Conservation (phyloP, 2,113 vertebrate genomes). For the Nipponia nippon region DNA sequence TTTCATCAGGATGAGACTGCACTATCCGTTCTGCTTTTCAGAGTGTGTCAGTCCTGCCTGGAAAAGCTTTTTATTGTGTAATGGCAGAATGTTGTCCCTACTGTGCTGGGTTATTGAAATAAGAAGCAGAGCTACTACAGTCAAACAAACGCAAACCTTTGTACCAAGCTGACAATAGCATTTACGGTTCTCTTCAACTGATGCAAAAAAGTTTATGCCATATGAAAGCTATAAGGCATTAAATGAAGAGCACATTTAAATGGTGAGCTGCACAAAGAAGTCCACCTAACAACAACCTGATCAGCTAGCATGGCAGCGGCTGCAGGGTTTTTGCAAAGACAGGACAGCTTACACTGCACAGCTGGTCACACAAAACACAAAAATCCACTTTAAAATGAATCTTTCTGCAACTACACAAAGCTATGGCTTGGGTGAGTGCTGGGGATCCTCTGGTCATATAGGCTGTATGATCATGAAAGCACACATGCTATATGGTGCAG, state of each 20-base stretch:
- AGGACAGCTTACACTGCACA: background rate
- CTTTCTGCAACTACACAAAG: background rate
- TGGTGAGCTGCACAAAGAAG: background rate
- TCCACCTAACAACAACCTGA: background rate
- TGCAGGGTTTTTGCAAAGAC: background rate
- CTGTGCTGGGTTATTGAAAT: slow-evolving; percentile 61
- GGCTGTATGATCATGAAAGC: background rate
- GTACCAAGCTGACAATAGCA: slow-evolving; percentile 39
- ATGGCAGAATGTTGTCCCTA: slow-evolving; percentile 47
- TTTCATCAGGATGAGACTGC: slow-evolving; percentile 47
- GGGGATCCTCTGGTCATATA: background rate
- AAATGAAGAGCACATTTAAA: slow-evolving; percentile 16
- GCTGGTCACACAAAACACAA: background rate
- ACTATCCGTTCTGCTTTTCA: slow-evolving; percentile 56
- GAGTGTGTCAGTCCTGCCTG: slow-evolving; percentile 44
- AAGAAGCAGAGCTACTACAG: slow-evolving; percentile 45
- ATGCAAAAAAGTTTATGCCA: background rate
- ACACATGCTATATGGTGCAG: background rate
- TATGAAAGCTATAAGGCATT: slow-evolving; percentile 2
- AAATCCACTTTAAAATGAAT: background rate
- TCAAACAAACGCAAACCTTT: background rate
- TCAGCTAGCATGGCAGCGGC: background rate
- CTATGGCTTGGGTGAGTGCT: background rate
- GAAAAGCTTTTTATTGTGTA: slow-evolving; percentile 54
- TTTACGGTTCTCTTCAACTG: background rate